Conservation (phyloP, 2,113 vertebrate species). For the Todiramphus saurophagus region DNA sequence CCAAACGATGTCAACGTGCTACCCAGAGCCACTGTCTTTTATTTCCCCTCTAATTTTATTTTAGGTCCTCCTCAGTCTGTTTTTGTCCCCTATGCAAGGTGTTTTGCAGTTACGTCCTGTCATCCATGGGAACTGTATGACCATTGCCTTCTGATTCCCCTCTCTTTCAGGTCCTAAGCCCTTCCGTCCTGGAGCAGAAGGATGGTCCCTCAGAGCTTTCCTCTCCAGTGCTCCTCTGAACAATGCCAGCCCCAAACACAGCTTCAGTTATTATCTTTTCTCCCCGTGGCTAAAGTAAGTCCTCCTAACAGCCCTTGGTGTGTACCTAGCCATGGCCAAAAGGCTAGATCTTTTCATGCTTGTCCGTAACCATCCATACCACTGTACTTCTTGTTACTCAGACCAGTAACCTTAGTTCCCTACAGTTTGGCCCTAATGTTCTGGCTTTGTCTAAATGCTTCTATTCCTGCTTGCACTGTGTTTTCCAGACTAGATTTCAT, state of each 20-base stretch:
- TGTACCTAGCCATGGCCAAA: neutral
- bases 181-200: neutral
- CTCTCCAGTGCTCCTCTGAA: accelerated
- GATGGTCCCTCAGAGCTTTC: neutral
- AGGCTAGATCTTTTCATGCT: neutral
- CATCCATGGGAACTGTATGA: neutral
- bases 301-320: neutral
- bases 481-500: neutral
- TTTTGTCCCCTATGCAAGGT: neutral
- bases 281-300: neutral
- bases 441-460: neutral
- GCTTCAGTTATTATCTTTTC: neutral
- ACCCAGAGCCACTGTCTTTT: neutral
- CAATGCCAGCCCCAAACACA: neutral
- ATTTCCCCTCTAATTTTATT: neutral
- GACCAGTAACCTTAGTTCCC: neutral
- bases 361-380: neutral
- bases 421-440: neutral
- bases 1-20: neutral
- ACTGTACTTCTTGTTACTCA: neutral
- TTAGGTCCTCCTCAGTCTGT: neutral
- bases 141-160: neutral
- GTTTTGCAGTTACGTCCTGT: neutral
- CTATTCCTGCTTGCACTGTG: neutral
- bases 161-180: neutral